A percentile compares a stretch with the other conserved stretches of the same genome.
Evolutionary conservation across 1,140 invertebrate genomes (phyloP).

Genomic region (Battus philenor): DNA sequence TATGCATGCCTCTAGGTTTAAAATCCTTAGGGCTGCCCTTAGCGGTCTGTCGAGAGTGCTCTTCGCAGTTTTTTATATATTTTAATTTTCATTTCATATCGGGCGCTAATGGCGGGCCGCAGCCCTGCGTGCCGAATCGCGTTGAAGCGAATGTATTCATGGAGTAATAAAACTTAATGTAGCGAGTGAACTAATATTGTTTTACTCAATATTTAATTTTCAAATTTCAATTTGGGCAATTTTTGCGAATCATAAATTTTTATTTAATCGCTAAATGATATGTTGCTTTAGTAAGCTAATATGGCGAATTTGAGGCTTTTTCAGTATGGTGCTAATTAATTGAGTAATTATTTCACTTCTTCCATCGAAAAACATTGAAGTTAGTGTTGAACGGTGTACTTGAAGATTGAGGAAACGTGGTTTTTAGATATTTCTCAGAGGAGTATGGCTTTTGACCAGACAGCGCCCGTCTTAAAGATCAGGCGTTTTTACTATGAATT

Average conservation of each 20-base stretch:
- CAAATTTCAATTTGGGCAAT: slow-evolving; percentile 58
- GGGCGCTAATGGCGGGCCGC: slow-evolving; percentile 67
- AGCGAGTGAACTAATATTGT: slow-evolving; percentile 75
- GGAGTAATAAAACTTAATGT: slow-evolving; percentile 71
- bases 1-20: slow-evolving; percentile 29
- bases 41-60: slow-evolving; percentile 68
- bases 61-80: slow-evolving; percentile 68
- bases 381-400: no score
- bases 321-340: no score
- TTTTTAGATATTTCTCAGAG: no score
- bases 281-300: background rate
- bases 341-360: no score
- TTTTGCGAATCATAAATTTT: slow-evolving; percentile 67
- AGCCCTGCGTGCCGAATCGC: slow-evolving; percentile 71
- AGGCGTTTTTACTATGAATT: no score
- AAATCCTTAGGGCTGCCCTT: slow-evolving; percentile 69
- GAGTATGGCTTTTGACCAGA: no score
- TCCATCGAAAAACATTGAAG: no score
- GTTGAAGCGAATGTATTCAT: slow-evolving; percentile 66
- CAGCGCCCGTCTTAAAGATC: no score
- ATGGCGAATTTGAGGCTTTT: no score
- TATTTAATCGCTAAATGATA: slow-evolving; percentile 29
- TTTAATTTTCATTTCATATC: slow-evolving; percentile 76
- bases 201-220: slow-evolving; percentile 72
- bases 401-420: no score